phyloP scores from a whole-genome alignment of 1,140 invertebrate genomes.

The Planococcus citri region DNA sequence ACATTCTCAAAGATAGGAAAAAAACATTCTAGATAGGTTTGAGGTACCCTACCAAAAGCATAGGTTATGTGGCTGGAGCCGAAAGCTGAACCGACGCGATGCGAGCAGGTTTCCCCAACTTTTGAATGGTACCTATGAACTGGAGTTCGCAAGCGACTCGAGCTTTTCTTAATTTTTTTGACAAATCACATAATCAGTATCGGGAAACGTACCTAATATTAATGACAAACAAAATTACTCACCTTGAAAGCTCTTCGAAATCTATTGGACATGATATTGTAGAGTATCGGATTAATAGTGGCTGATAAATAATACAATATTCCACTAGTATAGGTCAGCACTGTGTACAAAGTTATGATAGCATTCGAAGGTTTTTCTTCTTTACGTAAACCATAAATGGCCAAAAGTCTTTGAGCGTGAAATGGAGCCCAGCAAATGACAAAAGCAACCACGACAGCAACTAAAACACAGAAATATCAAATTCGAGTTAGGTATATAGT shows the following conservation, averaged over 20 bases:
- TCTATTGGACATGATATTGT: conserved; percentile 54
- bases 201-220: no score
- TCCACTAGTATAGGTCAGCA: conserved; percentile 46
- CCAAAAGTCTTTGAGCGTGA: conserved; percentile 69
- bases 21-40: no score
- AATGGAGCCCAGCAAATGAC: conserved; percentile 92
- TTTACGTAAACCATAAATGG: conserved; percentile 50
- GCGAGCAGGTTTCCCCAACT: no score
- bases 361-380: conserved; percentile 23
- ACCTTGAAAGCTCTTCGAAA: conserved; percentile 52
- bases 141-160: no score
- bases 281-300: conserved; percentile 54
- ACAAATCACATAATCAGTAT: no score
- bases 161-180: no score
- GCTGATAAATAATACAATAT: conserved; percentile 53
- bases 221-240: no score
- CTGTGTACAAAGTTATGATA: conserved; percentile 31
- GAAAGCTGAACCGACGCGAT: no score
- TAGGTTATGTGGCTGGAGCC: no score
- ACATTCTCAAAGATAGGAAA: no score
- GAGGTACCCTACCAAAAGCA: no score
- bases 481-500: not conserved
- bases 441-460: conserved; percentile 82
- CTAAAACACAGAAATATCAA: conserved; percentile 39
- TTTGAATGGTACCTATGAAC: no score